A percentile compares a stretch with the other conserved stretches of the same genome.
phyloP scores from a whole-genome alignment of 2,888 invertebrate species.

The Hirtodrosophila confusa region DNA sequence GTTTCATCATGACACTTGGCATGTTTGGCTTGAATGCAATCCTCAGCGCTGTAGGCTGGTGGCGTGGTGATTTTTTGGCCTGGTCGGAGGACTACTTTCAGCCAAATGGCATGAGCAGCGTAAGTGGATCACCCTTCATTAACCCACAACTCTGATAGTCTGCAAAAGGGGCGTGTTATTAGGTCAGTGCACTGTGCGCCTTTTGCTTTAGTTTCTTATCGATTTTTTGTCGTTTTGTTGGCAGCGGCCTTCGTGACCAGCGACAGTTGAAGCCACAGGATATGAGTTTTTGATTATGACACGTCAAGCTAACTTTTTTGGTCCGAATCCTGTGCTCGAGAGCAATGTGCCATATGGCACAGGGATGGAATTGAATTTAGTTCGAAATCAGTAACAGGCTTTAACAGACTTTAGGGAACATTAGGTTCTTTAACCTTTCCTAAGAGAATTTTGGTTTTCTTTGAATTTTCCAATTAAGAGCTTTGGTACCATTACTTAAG shows the following conservation, averaged over 20 bases:
- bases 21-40: constrained; percentile 83
- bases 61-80: constrained; percentile 80
- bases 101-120: constrained; percentile 83
- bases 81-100: constrained; percentile 82
- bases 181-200: constrained; percentile 71
- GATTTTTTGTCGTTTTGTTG: constrained; percentile 56
- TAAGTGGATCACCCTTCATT: constrained; percentile 61
- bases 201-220: constrained; percentile 45
- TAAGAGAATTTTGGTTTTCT: too few species aligned
- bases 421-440: too few species aligned
- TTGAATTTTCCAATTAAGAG: too few species aligned
- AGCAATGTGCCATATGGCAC: too few species aligned
- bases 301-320: constrained; percentile 40
- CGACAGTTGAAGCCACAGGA: constrained; percentile 67
- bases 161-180: constrained; percentile 54
- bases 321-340: constrained; percentile 13
- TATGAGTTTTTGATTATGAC: constrained; percentile 77
- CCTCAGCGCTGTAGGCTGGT: constrained; percentile 82
- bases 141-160: constrained; percentile 7
- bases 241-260: constrained; percentile 62
- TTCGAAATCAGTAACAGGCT: too few species aligned
- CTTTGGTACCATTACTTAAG: too few species aligned
- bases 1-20: constrained; percentile 83
- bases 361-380: too few species aligned
- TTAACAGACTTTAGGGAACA: too few species aligned